Evolutionary conservation across 1,140 invertebrate species (phyloP), one percentile per base, ranked within the genome.

Genomic region (Philotrypesis tridentata): DNA sequence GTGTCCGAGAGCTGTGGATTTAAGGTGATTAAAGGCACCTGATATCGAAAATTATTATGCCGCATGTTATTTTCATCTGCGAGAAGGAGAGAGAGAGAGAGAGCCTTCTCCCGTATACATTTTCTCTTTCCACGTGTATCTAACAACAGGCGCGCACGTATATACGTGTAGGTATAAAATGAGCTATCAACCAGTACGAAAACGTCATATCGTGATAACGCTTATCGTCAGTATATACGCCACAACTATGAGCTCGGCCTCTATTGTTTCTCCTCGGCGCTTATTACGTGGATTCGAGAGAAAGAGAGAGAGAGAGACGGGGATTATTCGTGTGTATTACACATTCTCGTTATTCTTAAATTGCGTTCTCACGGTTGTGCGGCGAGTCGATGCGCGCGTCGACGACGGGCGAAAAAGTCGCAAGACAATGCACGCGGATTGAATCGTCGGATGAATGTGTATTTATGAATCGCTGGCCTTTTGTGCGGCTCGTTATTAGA

Each of bases 11-110:
- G 83, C 87, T 91, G 90, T 92, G 90, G 91, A 91, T 91, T 92
- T 92, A 91, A 92, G 89, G 87, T 91, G 90, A 92, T 91, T 91
- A 92, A 92, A 91, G 90, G 89, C 90, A 92, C 89, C 90, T 91
- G 90, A 92, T 92, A 91, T 91, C 88, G 87, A 89, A 88, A 91
- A 92, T 92, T 92, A 91, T 91, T 92, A 91, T 90, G 75, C 80
- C 75, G 75, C 80, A 25, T 82, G 80, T 78, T 82, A 78, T 82
- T 82, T 78, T 82, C 75, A 82, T 82, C 80, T 71, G 68, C 73
- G 33, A 2, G 2, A n/a, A 37, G 4, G 33, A 37, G 33, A 12
- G 48, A 40, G 63, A 48, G 48, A n/a, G n/a, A n/a, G n/a, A 25
- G 27, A 21, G 33, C 75, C 80, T 82, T 82, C 75, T 78, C 33